Conservation (phyloP, 1,140 invertebrate genomes). For the Trichogramma pretiosum region DNA sequence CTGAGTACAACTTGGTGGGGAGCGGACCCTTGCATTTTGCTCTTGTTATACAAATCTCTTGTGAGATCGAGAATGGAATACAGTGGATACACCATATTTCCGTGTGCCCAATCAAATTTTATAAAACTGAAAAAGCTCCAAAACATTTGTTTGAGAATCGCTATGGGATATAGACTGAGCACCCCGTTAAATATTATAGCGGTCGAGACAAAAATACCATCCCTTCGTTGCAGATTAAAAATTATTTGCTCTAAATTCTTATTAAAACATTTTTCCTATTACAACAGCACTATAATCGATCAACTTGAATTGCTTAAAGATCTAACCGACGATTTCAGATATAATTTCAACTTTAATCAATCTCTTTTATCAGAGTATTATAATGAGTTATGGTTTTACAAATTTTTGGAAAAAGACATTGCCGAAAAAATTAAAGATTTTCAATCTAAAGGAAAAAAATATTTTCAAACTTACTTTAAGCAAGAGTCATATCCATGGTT, state of each 20-base stretch:
- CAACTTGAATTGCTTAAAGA: not conserved
- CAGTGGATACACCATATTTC: slow-evolving; percentile 3
- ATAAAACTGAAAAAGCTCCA: slow-evolving; percentile 3
- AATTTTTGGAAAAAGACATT: not conserved
- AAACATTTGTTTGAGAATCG: slow-evolving; percentile 1
- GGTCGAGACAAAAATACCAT: slow-evolving; percentile 8
- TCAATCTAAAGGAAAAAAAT: not conserved
- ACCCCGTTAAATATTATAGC: slow-evolving; percentile 14
- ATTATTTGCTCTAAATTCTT: not conserved
- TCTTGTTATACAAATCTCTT: slow-evolving; percentile 5
- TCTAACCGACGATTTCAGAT: not conserved
- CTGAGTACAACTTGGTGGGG: slow-evolving; percentile 13
- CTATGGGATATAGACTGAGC: slow-evolving; percentile 11
- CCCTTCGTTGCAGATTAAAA: not conserved
- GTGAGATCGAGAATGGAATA: slow-evolving; percentile 10
- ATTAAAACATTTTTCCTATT: not conserved
- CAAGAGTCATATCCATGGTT: not conserved
- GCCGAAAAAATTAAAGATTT: not conserved
- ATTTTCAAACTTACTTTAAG: not conserved
- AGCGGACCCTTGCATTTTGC: not conserved
- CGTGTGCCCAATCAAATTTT: not conserved
- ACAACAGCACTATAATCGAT: not conserved
- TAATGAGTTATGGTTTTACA: not conserved
- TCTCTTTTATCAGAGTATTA: not conserved
- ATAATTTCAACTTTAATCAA: not conserved